Evolutionary conservation across 1,140 invertebrate genomes (phyloP), one percentile per base, ranked within the genome.

Genomic region (Drosophila repleta): DNA sequence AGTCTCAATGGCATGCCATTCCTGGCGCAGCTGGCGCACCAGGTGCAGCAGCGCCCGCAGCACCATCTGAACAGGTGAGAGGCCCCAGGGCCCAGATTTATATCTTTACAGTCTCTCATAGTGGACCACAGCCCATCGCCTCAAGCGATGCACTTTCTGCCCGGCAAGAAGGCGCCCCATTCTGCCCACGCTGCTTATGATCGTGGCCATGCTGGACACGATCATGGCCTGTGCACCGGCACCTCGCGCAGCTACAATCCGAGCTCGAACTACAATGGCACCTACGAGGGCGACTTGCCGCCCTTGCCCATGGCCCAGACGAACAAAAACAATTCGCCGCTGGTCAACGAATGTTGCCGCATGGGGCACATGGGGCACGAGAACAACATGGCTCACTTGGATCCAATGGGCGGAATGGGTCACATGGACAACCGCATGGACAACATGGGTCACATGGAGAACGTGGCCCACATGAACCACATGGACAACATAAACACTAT

Each of bases 1-100:
- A 63, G 58, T 0, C 62, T 81, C 7, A 88, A 69, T 39, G 60
- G 43, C 0, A 72, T 87, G 71, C 82, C 78, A 1, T 81, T 77
- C 6, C 48, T 85, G 45, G 18, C 20, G 43, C 20, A 73, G 63
- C 15, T 41, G 45, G 24, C 60, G 4, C 39, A 70, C 18, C 4
- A 80, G 48, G 63, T 48, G 0, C 52, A 52, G 20, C 58, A 84
- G 56, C 64, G 68, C 46, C 79, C 8, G 26, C 41, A 43, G 26
- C 20, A n/a, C 26, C 29, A 35, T 35, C 11, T 69, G 17, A 3
- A 1, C 49, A 55, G 60, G 72, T 74, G 45, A 65, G 72, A 43
- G 0, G 1, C 39, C 10, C 39, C 39, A n/a, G 10, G 2, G 4
- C 7, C 7, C 0, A 10, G 0, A 10, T 17, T 35, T 10, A 35